Percentiles rank a stretch among this genome's conserved stretches.
phyloP scores from a whole-genome alignment of 2,113 vertebrate genomes.

The Polyodon spathula region DNA sequence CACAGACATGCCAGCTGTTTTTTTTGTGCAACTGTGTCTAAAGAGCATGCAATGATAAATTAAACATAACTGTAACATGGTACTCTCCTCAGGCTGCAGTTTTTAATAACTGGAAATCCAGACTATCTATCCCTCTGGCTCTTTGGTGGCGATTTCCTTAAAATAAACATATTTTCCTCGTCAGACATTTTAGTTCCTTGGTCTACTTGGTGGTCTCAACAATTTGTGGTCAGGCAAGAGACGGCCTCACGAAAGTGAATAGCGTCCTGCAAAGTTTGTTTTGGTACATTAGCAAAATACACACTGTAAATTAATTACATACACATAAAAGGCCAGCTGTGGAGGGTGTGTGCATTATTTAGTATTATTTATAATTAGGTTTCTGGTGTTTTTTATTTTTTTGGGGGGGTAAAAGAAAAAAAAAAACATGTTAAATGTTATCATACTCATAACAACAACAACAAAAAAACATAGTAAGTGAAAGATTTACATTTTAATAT shows the following conservation, averaged over 20 bases:
- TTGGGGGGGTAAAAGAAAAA: too few species aligned
- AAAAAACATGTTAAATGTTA: too few species aligned
- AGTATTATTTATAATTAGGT: too few species aligned
- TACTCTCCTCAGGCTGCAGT: constrained; percentile 35
- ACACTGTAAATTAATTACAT: constrained; percentile 59
- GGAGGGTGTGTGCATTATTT: too few species aligned
- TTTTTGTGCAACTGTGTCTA: background rate
- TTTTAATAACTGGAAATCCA: constrained; percentile 55
- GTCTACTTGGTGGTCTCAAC: constrained; percentile 62
- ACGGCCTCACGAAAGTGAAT: constrained; percentile 52
- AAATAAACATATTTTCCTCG: constrained; percentile 50
- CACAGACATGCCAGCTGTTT: too few species aligned
- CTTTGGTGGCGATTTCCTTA: constrained; percentile 43
- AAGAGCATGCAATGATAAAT: constrained; percentile 14
- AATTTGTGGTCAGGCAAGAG: constrained; percentile 61
- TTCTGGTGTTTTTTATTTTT: too few species aligned
- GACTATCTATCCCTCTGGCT: constrained; percentile 38
- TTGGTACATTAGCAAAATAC: constrained; percentile 65
- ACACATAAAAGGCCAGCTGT: constrained; percentile 23
- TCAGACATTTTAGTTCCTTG: constrained; percentile 58
- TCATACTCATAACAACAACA: too few species aligned
- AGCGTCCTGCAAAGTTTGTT: constrained; percentile 62
- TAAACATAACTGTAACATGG: constrained; percentile 47
- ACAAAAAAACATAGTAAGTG: too few species aligned
- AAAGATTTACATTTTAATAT: too few species aligned